Base-by-base conservation (phyloP, 2,797 vertebrate species). In the Phoeniculus purpureus region DNA sequence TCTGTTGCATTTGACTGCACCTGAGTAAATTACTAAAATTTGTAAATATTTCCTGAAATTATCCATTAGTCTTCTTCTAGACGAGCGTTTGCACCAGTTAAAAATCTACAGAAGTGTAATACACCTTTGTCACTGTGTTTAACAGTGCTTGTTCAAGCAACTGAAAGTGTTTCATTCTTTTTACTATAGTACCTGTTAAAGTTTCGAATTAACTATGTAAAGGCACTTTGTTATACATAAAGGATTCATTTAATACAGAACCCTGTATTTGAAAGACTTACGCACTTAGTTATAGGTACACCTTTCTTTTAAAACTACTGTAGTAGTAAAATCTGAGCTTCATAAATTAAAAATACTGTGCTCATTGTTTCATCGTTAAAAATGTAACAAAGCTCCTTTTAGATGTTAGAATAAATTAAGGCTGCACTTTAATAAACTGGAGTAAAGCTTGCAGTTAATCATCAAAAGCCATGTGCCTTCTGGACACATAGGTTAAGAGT, bases 391-490 rank as follows among this genome's bases (percentile, higher is more conserved):
- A 93, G 59, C 72, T 79, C 29, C 59, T 59, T 43, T 93, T 58
- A 85, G 89, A 90, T 92, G 91, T 89, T 90, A 60, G 75, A 67
- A 55, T 84, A 90, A 94, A 92, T 94, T 92, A 89, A 90, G 85
- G 64, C 22, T 71, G 40, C 91, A 40, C 78, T 95, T 93, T 60
- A 91, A 64, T 87, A 85, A 94, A 92, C 67, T 74, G 84, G 40
- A 84, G 54, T 81, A 77, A 91, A 93, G 74, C 32, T 93, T 75
- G 40, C 32, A 72, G 79, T 94, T 96, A 91, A 95, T 94, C 87
- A 91, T 92, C 74, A 50, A 72, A 70, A 82, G 83, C 89, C 34
- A 0, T 72, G 82, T 92, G 85, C 79, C 82, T 83, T 65, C 68
- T 93, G 87, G 79, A 85, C 75, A 92, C 83, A 51, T 2, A 74